Percentiles rank a stretch among this genome's conserved stretches.
Evolutionary conservation across 1,140 invertebrate genomes (phyloP).

Genomic region (Galendromus occidentalis): DNA sequence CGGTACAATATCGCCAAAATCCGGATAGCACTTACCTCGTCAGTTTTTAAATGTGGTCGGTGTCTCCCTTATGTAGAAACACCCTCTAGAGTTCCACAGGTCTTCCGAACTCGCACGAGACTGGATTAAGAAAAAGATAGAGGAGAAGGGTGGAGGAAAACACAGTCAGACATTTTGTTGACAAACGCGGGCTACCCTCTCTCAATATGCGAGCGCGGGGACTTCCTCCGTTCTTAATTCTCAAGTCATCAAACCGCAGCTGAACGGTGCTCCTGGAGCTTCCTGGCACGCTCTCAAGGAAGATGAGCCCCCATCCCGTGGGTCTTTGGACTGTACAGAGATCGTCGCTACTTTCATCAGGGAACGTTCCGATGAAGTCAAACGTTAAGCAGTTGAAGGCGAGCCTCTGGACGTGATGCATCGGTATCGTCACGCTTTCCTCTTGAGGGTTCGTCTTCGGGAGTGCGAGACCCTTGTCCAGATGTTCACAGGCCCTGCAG

Average conservation of each 20-base stretch:
- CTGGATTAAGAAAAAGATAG: too few relatives aligned
- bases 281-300: slow-evolving; percentile 43
- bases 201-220: too few relatives aligned
- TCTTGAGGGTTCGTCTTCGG: slow-evolving; percentile 68
- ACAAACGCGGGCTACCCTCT: too few relatives aligned
- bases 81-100: too few relatives aligned
- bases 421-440: slow-evolving; percentile 52
- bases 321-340: slow-evolving; percentile 92
- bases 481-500: slow-evolving; percentile 66
- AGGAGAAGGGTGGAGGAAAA: too few relatives aligned
- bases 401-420: slow-evolving; percentile 60
- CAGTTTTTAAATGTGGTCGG: too few relatives aligned
- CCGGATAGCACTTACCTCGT: too few relatives aligned
- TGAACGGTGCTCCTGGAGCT: slow-evolving; percentile 46
- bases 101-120: too few relatives aligned
- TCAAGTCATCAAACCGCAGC: slow-evolving; percentile 91
- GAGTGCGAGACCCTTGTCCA: slow-evolving; percentile 68
- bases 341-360: slow-evolving; percentile 90
- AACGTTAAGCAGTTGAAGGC: slow-evolving; percentile 88
- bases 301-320: slow-evolving; percentile 77
- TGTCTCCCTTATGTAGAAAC: too few relatives aligned
- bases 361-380: slow-evolving; percentile 91
- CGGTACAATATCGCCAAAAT: too few relatives aligned
- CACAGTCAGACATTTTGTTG: too few relatives aligned
- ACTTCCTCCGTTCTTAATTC: too few relatives aligned